Evolutionary conservation across 2,888 invertebrate species (phyloP).

Genomic region (Dryomyza anilis): DNA sequence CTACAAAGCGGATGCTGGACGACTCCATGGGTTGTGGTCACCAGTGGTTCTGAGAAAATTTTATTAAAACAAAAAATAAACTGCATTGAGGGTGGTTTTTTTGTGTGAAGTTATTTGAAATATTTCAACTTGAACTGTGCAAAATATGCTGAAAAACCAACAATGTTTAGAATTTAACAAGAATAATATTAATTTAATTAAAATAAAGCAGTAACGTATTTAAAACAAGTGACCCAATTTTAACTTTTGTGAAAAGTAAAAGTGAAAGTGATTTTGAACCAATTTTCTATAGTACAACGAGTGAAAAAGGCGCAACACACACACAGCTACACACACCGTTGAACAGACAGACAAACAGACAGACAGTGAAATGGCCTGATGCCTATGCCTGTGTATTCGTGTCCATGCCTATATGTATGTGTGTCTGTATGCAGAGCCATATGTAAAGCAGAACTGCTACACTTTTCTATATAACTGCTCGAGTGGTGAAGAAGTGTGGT

Average conservation of each 20-base stretch:
- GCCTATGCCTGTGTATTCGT: neutral
- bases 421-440: neutral
- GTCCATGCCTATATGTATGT: neutral
- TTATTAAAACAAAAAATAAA: neutral
- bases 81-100: neutral
- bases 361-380: neutral
- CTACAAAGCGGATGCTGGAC: neutral
- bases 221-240: slow-evolving; percentile 16
- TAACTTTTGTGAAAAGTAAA: neutral
- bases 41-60: too few relatives aligned
- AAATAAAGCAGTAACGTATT: too few relatives aligned
- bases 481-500: too few relatives aligned
- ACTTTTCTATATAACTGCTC: neutral
- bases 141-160: too few relatives aligned
- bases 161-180: too few relatives aligned
- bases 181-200: too few relatives aligned
- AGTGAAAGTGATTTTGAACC: slow-evolving; percentile 28
- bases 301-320: neutral
- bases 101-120: too few relatives aligned
- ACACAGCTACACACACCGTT: neutral
- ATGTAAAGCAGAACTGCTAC: neutral
- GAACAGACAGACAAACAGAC: slow-evolving; percentile 1
- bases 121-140: too few relatives aligned
- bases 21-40: neutral
- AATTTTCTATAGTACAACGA: slow-evolving; percentile 10